Evolutionary conservation across 2,888 invertebrate species (phyloP).

Genomic region (Nemotelus nigrinus): DNA sequence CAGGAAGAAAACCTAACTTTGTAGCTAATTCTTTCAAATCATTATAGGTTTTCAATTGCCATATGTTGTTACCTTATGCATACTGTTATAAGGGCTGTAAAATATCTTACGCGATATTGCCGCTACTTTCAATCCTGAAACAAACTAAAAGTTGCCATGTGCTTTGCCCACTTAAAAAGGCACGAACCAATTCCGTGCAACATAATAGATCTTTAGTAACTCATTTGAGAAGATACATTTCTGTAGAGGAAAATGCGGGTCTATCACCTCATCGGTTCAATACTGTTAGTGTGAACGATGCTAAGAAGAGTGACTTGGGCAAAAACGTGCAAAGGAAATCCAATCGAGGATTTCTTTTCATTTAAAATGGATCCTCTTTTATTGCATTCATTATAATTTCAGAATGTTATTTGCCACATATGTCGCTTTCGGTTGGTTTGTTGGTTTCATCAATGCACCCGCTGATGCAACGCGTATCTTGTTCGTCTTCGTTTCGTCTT

Average conservation of each 20-base stretch:
- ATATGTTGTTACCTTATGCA: no score
- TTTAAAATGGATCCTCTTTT: conserved; percentile 23
- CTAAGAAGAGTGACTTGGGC: not conserved
- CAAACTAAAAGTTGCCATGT: no score
- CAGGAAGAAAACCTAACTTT: no score
- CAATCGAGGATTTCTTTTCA: conserved; percentile 32
- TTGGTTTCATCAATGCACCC: not conserved
- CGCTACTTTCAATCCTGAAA: not conserved
- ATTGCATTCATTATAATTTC: conserved; percentile 32
- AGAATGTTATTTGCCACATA: conserved; percentile 18
- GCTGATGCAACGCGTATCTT: conserved; percentile 22
- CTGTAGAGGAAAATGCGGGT: conserved; percentile 25
- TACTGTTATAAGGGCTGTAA: no score
- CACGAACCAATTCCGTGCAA: conserved; percentile 1
- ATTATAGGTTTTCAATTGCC: no score
- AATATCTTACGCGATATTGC: no score
- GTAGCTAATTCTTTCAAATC: no score
- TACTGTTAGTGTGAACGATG: not conserved
- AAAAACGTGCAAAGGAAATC: conserved; percentile 40
- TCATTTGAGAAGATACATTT: not conserved
- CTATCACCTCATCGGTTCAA: conserved; percentile 9
- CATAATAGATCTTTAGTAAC: not conserved
- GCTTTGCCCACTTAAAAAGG: not conserved
- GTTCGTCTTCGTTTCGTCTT: not conserved
- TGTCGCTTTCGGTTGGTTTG: conserved; percentile 4